Base-by-base conservation (phyloP, 2,797 vertebrate genomes). In the Menidia menidia region DNA sequence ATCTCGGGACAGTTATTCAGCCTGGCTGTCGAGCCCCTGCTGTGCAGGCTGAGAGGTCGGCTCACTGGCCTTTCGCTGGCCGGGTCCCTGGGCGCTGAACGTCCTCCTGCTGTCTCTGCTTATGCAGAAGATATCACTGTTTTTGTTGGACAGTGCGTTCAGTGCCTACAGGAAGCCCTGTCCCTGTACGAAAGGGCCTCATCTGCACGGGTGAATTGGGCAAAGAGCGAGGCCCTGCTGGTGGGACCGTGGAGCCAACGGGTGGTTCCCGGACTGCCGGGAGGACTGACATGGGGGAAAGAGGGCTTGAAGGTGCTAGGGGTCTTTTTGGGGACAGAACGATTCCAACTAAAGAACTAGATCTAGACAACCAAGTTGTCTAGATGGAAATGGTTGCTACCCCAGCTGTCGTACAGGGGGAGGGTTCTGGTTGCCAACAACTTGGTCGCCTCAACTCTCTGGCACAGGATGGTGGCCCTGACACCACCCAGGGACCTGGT, bases 281-380 rank as follows among this genome's bases (percentile, higher is more conserved):
- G 31, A 54, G 39, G 18, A 15, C 18, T 61, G 3, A 41, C 19
- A 33, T 59, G 32, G 45, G 48, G 57, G 15, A 54, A 2, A 4
- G n/a, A 69, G 10, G 58, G 58, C 13, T 13, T 39, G 11, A 42
- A 51, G 1, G 7, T 67, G 2, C 19, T 42, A 11, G 44, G 10
- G 35, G 4, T 30, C 13, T 25, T 66, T 48, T 14, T 57, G 30
- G 53, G 14, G 50, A 42, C 64, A 18, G 33, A 67, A 6, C 6
- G 18, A 35, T 61, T 60, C 45, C 48, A 60, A 50, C 45, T 18
- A 18, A 45, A 45, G 32, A 60, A 60, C 14, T 60, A 25, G 19
- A 47, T 4, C 7, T 1, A 16, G 44, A 6, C 12, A 16, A 47
- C 6, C 8, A n/a, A n/a, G 5, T 18, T 18, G 42, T 47, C 57